Percentiles rank a stretch among this genome's conserved stretches.
Conservation (phyloP, 2,113 vertebrate genomes). For the Pithys albifrons region DNA sequence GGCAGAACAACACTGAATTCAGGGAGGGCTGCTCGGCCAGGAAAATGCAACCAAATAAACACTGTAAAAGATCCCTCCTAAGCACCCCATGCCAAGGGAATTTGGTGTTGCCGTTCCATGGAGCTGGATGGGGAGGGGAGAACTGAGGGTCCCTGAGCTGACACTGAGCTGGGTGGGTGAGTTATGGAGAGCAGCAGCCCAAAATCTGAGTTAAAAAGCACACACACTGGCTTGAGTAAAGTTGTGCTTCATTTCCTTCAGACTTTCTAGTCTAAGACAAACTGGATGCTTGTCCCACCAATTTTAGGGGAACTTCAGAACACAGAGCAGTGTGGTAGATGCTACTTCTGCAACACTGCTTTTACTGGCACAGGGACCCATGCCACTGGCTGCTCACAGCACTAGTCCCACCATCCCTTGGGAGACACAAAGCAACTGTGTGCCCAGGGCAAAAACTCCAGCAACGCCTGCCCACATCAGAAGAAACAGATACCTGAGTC, state of each 20-base stretch:
- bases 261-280: not conserved
- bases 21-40: not conserved
- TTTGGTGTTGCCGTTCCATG: fast-evolving
- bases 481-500: constrained; percentile 45
- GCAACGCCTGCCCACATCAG: constrained; percentile 25
- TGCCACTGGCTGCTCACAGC: fast-evolving
- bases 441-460: not conserved
- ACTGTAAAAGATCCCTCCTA: not conserved
- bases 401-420: not conserved
- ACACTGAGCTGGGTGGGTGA: not conserved
- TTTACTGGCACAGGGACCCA: not conserved
- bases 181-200: not conserved
- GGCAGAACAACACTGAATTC: not conserved
- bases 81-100: not conserved
- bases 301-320: not conserved
- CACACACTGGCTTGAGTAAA: fast-evolving
- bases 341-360: not conserved
- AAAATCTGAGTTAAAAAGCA: not conserved
- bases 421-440: not conserved
- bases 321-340: not conserved
- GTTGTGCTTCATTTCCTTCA: constrained; percentile 23
- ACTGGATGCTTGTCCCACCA: not conserved
- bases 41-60: not conserved
- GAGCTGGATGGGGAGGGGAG: not conserved
- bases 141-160: not conserved